Evolutionary conservation across 1,140 invertebrate species (phyloP), one percentile per base, ranked within the genome.

Genomic region (Drosophila sturtevanti): DNA sequence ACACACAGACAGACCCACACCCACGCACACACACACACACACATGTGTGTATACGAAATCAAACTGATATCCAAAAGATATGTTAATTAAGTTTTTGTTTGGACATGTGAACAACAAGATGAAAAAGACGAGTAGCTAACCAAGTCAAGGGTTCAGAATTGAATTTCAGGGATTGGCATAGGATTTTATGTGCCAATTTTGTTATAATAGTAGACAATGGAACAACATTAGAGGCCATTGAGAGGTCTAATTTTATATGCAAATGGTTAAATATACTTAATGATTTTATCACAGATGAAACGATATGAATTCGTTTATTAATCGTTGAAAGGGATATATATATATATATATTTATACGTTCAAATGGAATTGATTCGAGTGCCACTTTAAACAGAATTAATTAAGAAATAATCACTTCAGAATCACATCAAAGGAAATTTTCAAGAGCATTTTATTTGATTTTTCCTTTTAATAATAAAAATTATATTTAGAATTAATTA

Each of bases 41-140:
- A 65, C 64, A 79, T n/a, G n/a, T n/a, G n/a, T n/a, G n/a, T n/a
- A n/a, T 56, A 77, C 38, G 41, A 58, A 22, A 59, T 34, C 63
- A 51, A 68, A 14, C 54, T 51, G 10, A 24, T 22, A 52, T 38
- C 59, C 31, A 12, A 35, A 48, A 21, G 70, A 74, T 80, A 80
- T 80, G 77, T 80, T 80, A 71, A 67, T 76, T 67, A 68, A 76
- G 77, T 38, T 62, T 21, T 21, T 18, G 31, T 48, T 21, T 48
- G 41, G 41, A 21, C 16, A 48, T 21, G 9, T 48, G 41, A 44
- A 44, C 41, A 44, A 9, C 14, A n/a, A n/a, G n/a, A 44, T 9
- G 14, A 48, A 48, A 18, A 48, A 21, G 41, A 48, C 41, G 7
- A 21, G 55, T 58, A 35, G 55, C 31, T 4, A 12, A 31, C 52